These are phyloP conservation scores for Oophaga pumilio DNA, from an alignment of 2,113 vertebrate genomes.

Conservation along the genomic window DNA sequence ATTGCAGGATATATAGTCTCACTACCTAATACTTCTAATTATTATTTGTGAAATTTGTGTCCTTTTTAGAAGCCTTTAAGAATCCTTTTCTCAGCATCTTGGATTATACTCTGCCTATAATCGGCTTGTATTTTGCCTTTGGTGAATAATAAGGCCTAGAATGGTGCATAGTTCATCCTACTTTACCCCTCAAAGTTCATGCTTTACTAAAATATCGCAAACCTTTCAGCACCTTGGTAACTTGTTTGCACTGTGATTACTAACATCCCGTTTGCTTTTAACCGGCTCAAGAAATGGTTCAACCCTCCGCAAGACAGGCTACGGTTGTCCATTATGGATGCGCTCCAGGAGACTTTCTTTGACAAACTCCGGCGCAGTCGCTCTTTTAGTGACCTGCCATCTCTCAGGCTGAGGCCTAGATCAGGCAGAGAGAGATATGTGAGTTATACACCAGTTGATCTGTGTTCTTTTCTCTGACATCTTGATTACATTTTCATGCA, in stretches of 20 bases:
- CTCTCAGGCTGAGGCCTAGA: constrained; percentile 86
- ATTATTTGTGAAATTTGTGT: neutral
- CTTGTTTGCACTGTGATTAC: constrained; percentile 65
- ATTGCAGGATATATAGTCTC: neutral
- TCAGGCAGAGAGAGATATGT: constrained; percentile 92
- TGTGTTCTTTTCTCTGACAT: constrained; percentile 56
- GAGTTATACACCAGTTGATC: constrained; percentile 74
- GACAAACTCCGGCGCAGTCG: constrained; percentile 92
- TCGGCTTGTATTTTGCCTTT: neutral
- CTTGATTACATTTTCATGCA: constrained; percentile 49
- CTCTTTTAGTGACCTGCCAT: constrained; percentile 94
- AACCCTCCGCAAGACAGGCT: constrained; percentile 81
- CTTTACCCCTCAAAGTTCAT: neutral
- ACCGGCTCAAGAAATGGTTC: constrained; percentile 84
- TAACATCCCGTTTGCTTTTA: constrained; percentile 70
- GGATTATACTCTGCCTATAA: neutral
- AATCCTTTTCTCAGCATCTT: neutral
- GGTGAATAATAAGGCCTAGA: neutral
- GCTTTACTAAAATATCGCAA: neutral
- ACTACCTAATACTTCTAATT: neutral
- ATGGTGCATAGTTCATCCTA: neutral
- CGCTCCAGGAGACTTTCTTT: constrained; percentile 89
- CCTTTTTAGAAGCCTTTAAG: neutral
- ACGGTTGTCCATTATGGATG: constrained; percentile 86
- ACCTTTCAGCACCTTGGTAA: neutral